Conservation (phyloP, 1,140 invertebrate genomes). For the Sitobion miscanthi region DNA sequence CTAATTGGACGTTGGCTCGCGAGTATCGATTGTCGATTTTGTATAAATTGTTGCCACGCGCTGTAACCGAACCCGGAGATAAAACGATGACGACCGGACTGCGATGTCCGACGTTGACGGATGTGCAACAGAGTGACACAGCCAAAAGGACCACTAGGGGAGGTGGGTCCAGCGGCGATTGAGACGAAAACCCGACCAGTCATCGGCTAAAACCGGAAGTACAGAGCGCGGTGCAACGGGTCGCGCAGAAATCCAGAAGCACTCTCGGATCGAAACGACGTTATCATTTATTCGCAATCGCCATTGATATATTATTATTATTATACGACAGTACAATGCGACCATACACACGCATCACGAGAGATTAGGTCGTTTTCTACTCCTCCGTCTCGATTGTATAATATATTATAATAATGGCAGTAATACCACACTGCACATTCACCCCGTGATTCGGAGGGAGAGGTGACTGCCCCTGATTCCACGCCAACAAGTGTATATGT, state of each 20-base stretch:
- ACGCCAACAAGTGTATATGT: not conserved
- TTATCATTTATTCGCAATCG: conserved; percentile 17
- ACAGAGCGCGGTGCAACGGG: not conserved
- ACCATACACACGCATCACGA: not conserved
- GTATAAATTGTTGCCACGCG: not conserved
- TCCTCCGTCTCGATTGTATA: not conserved
- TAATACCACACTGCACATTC: not conserved
- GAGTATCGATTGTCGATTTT: conserved; percentile 24
- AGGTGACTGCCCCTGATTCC: not conserved
- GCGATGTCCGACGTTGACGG: conserved; percentile 40
- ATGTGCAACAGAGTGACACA: conserved; percentile 54
- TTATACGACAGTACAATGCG: not conserved
- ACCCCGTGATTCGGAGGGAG: not conserved
- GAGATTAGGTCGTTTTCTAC: not conserved
- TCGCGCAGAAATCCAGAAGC: not conserved
- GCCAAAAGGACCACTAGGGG: conserved; percentile 27
- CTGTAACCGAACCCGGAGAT: not conserved
- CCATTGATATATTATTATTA: conserved; percentile 11
- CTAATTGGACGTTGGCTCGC: not conserved
- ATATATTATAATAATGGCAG: not conserved
- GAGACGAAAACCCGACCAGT: conserved; percentile 52
- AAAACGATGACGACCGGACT: not conserved
- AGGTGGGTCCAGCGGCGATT: conserved; percentile 17
- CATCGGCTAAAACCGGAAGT: conserved; percentile 45
- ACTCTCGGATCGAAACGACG: conserved; percentile 33